Evolutionary conservation across 2,113 vertebrate species (phyloP), one percentile per base, ranked within the genome.

Genomic region (Ptilonorhynchus violaceus): DNA sequence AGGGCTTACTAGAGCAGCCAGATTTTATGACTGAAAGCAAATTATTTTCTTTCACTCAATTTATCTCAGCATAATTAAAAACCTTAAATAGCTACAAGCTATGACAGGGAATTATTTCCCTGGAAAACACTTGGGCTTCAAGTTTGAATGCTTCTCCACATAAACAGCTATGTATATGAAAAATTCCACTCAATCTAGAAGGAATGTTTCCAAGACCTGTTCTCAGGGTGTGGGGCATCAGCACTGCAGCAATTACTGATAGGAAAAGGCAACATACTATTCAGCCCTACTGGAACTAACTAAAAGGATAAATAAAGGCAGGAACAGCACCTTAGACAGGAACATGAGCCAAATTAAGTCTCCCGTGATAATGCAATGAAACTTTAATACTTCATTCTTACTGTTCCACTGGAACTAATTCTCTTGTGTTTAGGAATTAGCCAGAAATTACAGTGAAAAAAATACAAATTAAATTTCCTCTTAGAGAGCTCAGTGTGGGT

Each of bases 41-140:
- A 80, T 92, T 78, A 88, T 94, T 92, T 93, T 89, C 60, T 92
- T 89, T 94, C 69, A 91, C 35, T 85, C 73, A 78, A 15, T 93
- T 95, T 95, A 92, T 86, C 75, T 94, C 49, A 85, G 39, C 58
- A 60, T 92, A 96, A 97, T 81, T 67, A 96, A 78, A 94, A 91
- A 62, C 31, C 30, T 62, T 84, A 87, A 92, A 80, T 47, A 85
- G 67, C 59, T 66, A 63, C 21, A 80, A 85, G 52, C 0, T 2
- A 92, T 83, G 62, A 84, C 46, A 94, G 52, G 58, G 47, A 88
- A 88, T 91, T 91, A 91, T 89, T 95, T 86, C 77, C 60, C 62
- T 76, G 39, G 17, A 84, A 92, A 56, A 74, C 5, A n/a, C 35
- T 44, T 50, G 13, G 27, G 20, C 16, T 79, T 87, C 58, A 68